Evolutionary conservation across 2,888 invertebrate genomes (phyloP).

Genomic region (Acrobasis suavella): DNA sequence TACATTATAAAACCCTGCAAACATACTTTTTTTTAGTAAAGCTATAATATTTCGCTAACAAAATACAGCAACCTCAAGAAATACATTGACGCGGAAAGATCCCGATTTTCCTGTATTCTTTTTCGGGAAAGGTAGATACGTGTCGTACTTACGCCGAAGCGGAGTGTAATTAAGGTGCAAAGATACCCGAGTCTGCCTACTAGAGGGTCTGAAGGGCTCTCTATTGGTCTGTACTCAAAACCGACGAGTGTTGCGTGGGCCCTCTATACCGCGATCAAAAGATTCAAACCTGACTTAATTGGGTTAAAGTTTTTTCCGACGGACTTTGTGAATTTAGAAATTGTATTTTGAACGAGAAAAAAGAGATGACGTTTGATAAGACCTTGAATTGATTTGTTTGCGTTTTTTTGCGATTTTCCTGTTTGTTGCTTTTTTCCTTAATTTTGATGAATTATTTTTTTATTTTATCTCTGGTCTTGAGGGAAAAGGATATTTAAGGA

Average conservation of each 20-base stretch:
- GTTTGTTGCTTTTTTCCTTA: not conserved
- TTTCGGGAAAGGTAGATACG: slow-evolving; percentile 63
- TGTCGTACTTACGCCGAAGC: slow-evolving; percentile 66
- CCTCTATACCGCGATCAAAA: slow-evolving; percentile 68
- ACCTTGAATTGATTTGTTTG: not conserved
- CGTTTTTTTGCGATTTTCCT: not conserved
- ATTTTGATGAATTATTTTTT: too few species aligned
- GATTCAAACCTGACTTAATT: slow-evolving; percentile 73
- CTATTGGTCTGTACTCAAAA: slow-evolving; percentile 71
- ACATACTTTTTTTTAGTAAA: too few species aligned
- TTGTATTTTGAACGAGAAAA: not conserved
- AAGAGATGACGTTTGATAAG: not conserved
- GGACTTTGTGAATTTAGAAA: slow-evolving; percentile 13
- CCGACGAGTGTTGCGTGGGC: slow-evolving; percentile 74
- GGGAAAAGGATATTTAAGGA: too few species aligned
- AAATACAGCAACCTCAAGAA: slow-evolving; percentile 4
- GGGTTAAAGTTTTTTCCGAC: slow-evolving; percentile 53
- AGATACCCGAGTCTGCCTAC: slow-evolving; percentile 74
- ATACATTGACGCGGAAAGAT: slow-evolving; percentile 44
- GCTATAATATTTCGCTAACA: not conserved
- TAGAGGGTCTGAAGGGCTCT: slow-evolving; percentile 67
- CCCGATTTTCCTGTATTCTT: slow-evolving; percentile 59
- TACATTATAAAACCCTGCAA: too few species aligned
- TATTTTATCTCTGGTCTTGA: too few species aligned
- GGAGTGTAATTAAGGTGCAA: slow-evolving; percentile 80